Base-by-base conservation (phyloP, 2,113 vertebrate species). In the Austrofundulus limnaeus region DNA sequence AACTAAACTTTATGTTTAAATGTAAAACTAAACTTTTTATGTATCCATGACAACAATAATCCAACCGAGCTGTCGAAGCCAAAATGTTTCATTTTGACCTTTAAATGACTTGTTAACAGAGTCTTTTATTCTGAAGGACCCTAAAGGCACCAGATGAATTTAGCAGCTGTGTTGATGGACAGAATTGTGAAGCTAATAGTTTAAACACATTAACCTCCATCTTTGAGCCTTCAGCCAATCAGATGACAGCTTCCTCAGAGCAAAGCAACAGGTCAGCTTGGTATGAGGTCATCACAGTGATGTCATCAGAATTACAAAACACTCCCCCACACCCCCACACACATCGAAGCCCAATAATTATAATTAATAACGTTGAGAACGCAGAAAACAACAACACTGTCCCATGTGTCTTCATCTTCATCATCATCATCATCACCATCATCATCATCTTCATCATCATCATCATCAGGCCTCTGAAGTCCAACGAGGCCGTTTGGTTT, bases 261-360 rank as follows among this genome's bases (percentile, higher is more conserved):
- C n/a, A n/a, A n/a, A n/a, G n/a, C n/a, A n/a, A n/a, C n/a, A n/a
- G n/a, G 53, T 77, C 23, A 64, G 43, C 39, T 69, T 66, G 34
- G 61, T 60, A 65, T 78, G 80, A 84, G 28, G 66, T 88, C 80
- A 85, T 89, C 90, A 87, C 84, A 86, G 83, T 83, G 77, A 85
- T 65, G 78, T 82, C 73, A 66, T 67, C 67, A 61, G 24, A 67
- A 48, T 63, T 31, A 61, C 28, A 64, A 47, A 34, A 42, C 39
- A n/a, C 62, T 19, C 53, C 42, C 73, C 51, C 28, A 21, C 17
- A 37, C 58, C 46, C n/a, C n/a, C n/a, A n/a, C 20, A 39, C 28
- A 34, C 4, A 47, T 25, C 24, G 51, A 54, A 77, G 55, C 63
- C 39, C 49, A 66, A 45, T 69, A 56, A 69, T 56, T 43, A 61